Conservation (phyloP, 1,140 invertebrate species). For the Lepidurus apus region DNA sequence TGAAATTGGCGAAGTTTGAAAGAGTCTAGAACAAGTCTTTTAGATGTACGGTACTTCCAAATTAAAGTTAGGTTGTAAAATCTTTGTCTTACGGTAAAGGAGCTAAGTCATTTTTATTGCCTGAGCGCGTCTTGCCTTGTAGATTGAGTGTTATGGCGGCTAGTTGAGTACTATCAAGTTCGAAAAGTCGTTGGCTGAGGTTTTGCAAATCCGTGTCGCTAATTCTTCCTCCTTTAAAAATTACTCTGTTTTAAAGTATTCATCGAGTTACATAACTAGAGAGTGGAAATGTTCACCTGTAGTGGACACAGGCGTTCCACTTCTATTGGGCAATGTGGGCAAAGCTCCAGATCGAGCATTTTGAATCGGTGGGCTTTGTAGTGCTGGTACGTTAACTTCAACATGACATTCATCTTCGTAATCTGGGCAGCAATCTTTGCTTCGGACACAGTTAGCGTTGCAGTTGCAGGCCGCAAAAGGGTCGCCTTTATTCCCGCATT, state of each 20-base stretch:
- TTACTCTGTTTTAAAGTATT: not conserved
- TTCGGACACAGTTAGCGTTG: not conserved
- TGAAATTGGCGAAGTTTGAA: conserved; percentile 5
- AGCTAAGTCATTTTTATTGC: conserved; percentile 25
- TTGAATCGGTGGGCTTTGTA: not conserved
- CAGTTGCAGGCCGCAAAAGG: not conserved
- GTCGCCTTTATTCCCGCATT: not conserved
- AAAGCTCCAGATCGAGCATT: not conserved
- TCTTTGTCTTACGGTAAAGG: conserved; percentile 24
- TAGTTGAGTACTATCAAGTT: not conserved
- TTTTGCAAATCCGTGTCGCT: not conserved
- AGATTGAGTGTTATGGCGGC: conserved; percentile 23
- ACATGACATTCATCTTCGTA: not conserved
- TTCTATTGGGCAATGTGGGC: not conserved
- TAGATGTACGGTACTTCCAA: not conserved
- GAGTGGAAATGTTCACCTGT: not conserved
- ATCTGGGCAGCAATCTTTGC: not conserved
- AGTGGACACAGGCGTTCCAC: not conserved
- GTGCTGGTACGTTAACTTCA: not conserved
- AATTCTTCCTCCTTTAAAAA: not conserved
- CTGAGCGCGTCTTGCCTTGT: conserved; percentile 23
- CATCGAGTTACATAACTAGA: not conserved
- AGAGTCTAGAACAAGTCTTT: not conserved
- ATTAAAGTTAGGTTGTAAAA: not conserved
- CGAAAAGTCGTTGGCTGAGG: not conserved